Evolutionary conservation across 2,113 vertebrate species (phyloP).

Genomic region (Oenanthe melanoleuca): DNA sequence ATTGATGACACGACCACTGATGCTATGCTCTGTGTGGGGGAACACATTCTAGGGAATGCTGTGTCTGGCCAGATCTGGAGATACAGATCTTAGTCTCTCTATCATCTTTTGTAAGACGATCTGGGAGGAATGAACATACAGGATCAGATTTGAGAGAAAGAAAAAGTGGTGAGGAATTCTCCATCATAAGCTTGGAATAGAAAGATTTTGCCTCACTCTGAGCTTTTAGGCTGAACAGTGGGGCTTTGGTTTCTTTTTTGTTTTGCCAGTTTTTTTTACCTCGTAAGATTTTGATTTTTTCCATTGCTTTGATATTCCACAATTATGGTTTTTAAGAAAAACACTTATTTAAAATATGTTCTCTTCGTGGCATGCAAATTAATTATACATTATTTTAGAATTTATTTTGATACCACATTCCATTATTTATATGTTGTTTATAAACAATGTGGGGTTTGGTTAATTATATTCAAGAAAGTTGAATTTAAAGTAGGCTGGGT

Average conservation of each 20-base stretch:
- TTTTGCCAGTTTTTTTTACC: neutral
- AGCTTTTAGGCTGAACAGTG: neutral
- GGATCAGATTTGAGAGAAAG: slow-evolving; percentile 8
- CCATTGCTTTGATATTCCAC: neutral
- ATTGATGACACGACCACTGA: slow-evolving; percentile 11
- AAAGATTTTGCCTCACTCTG: neutral
- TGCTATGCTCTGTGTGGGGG: slow-evolving; percentile 1
- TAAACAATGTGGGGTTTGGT: neutral
- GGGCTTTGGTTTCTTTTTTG: neutral
- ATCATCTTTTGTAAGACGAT: slow-evolving; percentile 8
- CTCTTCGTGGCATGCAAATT: neutral
- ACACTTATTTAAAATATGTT: neutral
- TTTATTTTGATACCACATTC: neutral
- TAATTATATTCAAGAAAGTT: neutral
- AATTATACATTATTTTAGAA: neutral
- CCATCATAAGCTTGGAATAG: neutral
- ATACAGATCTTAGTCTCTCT: slow-evolving; percentile 29
- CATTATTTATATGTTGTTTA: neutral
- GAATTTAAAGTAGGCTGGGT: neutral
- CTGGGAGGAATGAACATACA: neutral
- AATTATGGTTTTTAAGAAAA: neutral
- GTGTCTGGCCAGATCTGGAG: slow-evolving; percentile 31
- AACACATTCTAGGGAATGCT: slow-evolving; percentile 24
- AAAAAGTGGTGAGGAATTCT: slow-evolving; percentile 11
- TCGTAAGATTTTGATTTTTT: neutral